A percentile compares a stretch with the other conserved stretches of the same genome.
Conservation (phyloP, 2,113 vertebrate species). For the Falco punctatus region DNA sequence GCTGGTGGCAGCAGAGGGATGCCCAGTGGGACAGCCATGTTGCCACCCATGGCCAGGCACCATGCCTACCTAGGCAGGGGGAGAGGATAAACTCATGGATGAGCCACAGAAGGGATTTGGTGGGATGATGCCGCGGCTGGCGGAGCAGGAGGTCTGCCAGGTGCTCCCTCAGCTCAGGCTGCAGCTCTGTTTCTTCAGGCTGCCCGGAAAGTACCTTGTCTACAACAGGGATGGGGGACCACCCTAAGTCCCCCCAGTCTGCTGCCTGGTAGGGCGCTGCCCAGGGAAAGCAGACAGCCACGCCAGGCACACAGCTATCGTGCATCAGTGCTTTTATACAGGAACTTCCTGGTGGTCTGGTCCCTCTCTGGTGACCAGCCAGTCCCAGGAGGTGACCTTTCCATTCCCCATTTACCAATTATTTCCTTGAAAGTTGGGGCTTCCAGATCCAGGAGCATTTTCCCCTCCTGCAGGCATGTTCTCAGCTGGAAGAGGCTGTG, state of each 20-base stretch:
- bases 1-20: accelerated
- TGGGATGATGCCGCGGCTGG: constrained; percentile 70
- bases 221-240: constrained; percentile 34
- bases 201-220: constrained; percentile 43
- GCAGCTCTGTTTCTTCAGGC: constrained; percentile 16
- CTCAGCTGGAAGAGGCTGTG: constrained; percentile 76
- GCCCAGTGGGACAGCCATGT: accelerated
- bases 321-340: background rate
- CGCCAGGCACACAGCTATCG: background rate
- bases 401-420: constrained; percentile 46
- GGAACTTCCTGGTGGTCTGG: background rate
- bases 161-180: constrained; percentile 53
- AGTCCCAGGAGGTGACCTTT: background rate
- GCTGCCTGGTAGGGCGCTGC: accelerated
- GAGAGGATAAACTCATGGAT: background rate
- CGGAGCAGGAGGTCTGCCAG: constrained; percentile 72
- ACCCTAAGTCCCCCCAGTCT: background rate
- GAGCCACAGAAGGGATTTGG: background rate
- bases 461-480: constrained; percentile 28
- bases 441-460: constrained; percentile 64
- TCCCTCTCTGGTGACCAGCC: background rate
- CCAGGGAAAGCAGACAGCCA: background rate
- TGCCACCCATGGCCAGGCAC: accelerated
- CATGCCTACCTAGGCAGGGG: constrained; percentile 60
- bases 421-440: constrained; percentile 75